Base-by-base conservation (phyloP, 2,888 invertebrate genomes). In the Patella depressa region DNA sequence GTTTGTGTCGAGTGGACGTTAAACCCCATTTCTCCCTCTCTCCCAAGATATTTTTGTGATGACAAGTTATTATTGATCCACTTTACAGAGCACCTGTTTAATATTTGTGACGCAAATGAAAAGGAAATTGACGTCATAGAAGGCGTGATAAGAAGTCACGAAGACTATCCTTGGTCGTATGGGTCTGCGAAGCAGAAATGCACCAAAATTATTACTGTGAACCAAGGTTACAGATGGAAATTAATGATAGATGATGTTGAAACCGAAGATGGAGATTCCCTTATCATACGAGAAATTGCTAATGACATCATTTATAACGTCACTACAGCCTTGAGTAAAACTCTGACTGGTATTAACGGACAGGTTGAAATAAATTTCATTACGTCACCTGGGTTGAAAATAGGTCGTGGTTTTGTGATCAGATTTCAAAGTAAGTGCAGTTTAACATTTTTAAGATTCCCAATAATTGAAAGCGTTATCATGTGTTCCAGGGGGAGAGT, bases 111-210 rank as follows among this genome's bases (percentile, higher is more conserved):
- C 57, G 34, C 24, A 24, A 53, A 12, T 5, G 24, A 70, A 17
- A 70, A 55, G 45, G 45, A 54, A 15, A 69, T 73, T 19, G 54
- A 17, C 45, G 53, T 53, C 34, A 12, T n/a, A 19, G 11, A 19
- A 15, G 78, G 78, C 15, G 29, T 78, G 15, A n/a, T 78, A 11
- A 45, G 72, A 15, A 78, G 78, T 69, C 78, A 78, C 72, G 29
- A 15, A 19, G n/a, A 75, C 69, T 75, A 72, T 45, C 78, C 78
- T n/a, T 78, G 78, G 78, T 69, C 70, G n/a, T 78, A 78, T 72
- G 11, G 78, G 4, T 65, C 14, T 65, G 24, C 65, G 0, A 12
- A 19, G 19, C 19, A 24, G 15, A 65, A n/a, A 65, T 65, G 65
- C 24, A 24, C 65, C 24, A 24, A 19, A 24, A 12, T 11, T 3